Conservation (phyloP, 2,797 vertebrate species). For the Microctenopoma lineatum region DNA sequence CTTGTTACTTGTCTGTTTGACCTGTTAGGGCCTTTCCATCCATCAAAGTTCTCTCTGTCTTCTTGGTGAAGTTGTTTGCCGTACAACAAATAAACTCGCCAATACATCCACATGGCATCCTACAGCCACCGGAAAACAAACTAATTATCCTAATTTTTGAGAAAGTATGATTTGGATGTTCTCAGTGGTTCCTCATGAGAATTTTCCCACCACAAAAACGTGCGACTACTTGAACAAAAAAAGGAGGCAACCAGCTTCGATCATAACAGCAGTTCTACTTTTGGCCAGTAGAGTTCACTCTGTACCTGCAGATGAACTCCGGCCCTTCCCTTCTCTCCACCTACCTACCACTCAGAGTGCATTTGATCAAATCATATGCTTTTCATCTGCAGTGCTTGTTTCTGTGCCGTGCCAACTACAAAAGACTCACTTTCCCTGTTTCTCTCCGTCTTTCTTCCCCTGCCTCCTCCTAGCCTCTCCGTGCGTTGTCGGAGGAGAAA, state of each 20-base stretch:
- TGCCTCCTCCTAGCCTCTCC: slow-evolving; percentile 45
- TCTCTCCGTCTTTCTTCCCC: slow-evolving; percentile 43
- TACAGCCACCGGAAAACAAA: background rate
- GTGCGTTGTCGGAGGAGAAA: slow-evolving; percentile 48
- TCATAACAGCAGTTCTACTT: slow-evolving; percentile 35
- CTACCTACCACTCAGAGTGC: slow-evolving; percentile 66
- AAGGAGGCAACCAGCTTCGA: background rate
- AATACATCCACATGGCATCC: background rate
- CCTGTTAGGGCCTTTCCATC: too few species aligned
- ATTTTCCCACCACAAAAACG: background rate
- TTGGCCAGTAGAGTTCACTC: slow-evolving; percentile 78
- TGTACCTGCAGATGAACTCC: slow-evolving; percentile 46
- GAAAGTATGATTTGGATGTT: background rate
- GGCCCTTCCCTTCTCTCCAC: slow-evolving; percentile 38
- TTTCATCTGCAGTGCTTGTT: slow-evolving; percentile 85
- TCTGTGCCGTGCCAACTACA: slow-evolving; percentile 77
- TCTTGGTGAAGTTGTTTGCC: background rate
- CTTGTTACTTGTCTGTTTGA: background rate
- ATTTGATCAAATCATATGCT: slow-evolving; percentile 85
- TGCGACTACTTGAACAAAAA: background rate
- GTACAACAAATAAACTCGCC: background rate
- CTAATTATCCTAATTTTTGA: background rate
- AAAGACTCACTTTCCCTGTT: slow-evolving; percentile 71
- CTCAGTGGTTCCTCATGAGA: too few species aligned
- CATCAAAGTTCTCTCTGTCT: background rate